Evolutionary conservation across 2,888 invertebrate species (phyloP), one percentile per base, ranked within the genome.

Genomic region (Syritta pipiens): DNA sequence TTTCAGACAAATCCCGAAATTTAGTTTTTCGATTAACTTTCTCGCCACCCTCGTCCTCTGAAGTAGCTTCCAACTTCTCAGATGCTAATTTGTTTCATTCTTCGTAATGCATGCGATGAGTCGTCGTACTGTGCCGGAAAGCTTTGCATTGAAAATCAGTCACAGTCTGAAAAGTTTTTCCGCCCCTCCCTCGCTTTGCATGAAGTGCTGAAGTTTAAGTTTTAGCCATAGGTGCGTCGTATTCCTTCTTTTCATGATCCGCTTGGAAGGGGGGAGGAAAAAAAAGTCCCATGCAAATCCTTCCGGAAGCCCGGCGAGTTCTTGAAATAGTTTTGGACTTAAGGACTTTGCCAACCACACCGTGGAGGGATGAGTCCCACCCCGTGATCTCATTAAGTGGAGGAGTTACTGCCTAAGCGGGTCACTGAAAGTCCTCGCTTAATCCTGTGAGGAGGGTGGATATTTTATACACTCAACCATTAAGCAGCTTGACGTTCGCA

Each of bases 81-180:
- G 49, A 79, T 79, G 74, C 79, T 74, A 79, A 79, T 79, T 79
- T 74, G 74, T 79, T 68, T 74, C 74, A 79, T 28, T 74, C 49
- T 55, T 74, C 62, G 67, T 74, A 79, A 79, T 79, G 49, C 62
- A 79, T 79, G 62, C 74, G 79, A 68, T 79, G 79, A 79, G 48
- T 67, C 44, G 67, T 68, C 44, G 55, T 68, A 42, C 53, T 17
- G 17, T 37, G 19, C 42, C 32, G n/a, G 22, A 24, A 60, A 67
- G 65, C 55, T 62, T 62, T 79, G 74, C 74, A 79, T 74, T 62
- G 60, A 49, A 74, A 79, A 79, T 68, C 62, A 74, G 72, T 67
- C 67, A 53, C 14, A 55, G 72, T 72, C 62, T 74, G 51, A 51
- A 79, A 74, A 79, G 55, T 74, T 79, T 57, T 12, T 30, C 10